Base-by-base conservation (phyloP, 2,797 vertebrate genomes). In the Acanthurus leucopareius region DNA sequence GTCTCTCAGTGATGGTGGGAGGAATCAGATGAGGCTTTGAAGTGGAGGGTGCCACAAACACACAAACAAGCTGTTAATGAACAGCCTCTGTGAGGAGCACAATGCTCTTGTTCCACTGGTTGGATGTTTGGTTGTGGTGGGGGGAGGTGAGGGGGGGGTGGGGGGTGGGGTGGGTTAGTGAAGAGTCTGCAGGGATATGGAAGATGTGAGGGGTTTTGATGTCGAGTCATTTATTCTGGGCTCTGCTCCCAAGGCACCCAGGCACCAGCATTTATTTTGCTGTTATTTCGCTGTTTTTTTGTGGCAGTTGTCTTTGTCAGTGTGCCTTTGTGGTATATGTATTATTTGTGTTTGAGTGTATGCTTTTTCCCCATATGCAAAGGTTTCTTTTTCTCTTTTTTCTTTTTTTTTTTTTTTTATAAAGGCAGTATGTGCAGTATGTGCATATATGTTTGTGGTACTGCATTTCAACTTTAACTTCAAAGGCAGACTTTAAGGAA, bases 121-220 rank as follows among this genome's bases (percentile, higher is more conserved):
- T 79, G 87, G 76, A 68, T 88, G 88, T 69, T 85, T 60, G 83
- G 82, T 57, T 75, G 82, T 73, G 69, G 74, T 8, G 40, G 40
- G 7, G 40, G 6, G 10, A 42, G 40, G 73, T 67, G 75, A 4
- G 4, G 28, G 28, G 28, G 28, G 28, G 28, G 2, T 28, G 28
- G 28, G 28, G 28, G 28, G 28, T 32, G 28, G 79, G 88, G 63
- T 76, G 86, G 83, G 83, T 85, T 82, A 66, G 49, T 80, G 76
- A 79, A 73, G 77, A 75, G 86, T 91, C 90, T 87, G 79, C 69
- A 54, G 92, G 89, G 90, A 91, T 71, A 45, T 45, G 61, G 74
- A 66, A 88, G 90, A 92, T 91, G 89, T 91, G 78, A 92, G 81
- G 49, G 79, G 82, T 92, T 94, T 93, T 94, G 88, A 95, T 91